Evolutionary conservation across 2,888 invertebrate genomes (phyloP), one percentile per base, ranked within the genome.

Genomic region (Noctua janthe): DNA sequence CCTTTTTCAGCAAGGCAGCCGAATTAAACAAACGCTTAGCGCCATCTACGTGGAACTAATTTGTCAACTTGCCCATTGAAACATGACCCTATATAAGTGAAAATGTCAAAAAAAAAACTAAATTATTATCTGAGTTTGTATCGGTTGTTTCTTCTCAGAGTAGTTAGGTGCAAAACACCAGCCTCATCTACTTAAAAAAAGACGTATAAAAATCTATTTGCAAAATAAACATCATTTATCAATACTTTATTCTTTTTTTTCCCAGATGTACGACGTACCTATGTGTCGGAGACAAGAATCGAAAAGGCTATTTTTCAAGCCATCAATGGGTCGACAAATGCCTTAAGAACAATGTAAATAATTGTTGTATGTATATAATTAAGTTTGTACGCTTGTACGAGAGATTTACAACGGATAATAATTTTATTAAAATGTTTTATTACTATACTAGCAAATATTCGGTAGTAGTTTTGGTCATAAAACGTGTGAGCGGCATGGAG

Each of bases 301-400:
- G 59, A 35, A 66, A 71, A 76, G 76, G 84, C 82, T 70, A 67
- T 69, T 71, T 69, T 72, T 47, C 73, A 74, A 69, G 81, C 76
- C 71, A 62, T 71, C 77, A 69, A 47, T 15, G 82, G 84, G 70
- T 85, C 75, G 83, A 84, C 78, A 88, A 90, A 92, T 91, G 94
- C 94, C 93, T 94, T 94, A 93, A 80, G 74, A 89, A 87, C 88
- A 85, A 90, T 94, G 94, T 94, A 94, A 90, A 94, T 94, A 92
- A 91, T 90, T 88, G 88, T 89, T 86, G 88, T 90, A 90, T 90
- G 82, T 82, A 85, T 89, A 87, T 90, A 88, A 91, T 87, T 91
- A 89, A 85, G 90, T 90, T 90, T 86, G 82, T 83, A 79, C 80
- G 73, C 43, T 74, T 43, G 82, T 81, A 82, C 73, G 69, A 76